phyloP scores from a whole-genome alignment of 2,113 vertebrate genomes.

The Chrysochloris asiatica region DNA sequence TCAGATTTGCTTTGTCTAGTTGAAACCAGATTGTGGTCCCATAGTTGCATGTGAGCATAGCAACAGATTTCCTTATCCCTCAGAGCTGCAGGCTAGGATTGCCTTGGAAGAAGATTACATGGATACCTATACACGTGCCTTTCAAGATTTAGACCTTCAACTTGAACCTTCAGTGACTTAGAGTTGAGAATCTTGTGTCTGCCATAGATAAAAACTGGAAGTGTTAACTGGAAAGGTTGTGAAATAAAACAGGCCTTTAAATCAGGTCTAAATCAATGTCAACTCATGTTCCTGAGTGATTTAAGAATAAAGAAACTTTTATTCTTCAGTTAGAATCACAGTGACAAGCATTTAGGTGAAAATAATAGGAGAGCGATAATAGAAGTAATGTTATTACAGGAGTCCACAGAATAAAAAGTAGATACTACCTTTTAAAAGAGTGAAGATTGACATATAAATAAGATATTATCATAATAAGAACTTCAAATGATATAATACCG shows the following conservation, averaged over 20 bases:
- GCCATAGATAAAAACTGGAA: background rate
- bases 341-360: slow-evolving; percentile 15
- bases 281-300: background rate
- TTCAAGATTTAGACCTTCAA: background rate
- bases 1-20: slow-evolving; percentile 10
- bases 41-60: background rate
- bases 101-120: background rate
- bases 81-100: background rate
- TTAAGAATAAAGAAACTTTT: slow-evolving; percentile 3
- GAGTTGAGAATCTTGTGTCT: background rate
- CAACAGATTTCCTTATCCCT: background rate
- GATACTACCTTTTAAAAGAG: background rate
- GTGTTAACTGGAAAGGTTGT: background rate
- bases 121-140: background rate
- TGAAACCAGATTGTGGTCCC: background rate
- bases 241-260: slow-evolving; percentile 36
- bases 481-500: background rate
- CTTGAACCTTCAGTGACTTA: background rate
- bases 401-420: slow-evolving; percentile 5
- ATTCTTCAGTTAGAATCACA: background rate
- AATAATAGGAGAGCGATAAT: background rate
- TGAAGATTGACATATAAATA: background rate
- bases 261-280: slow-evolving; percentile 4
- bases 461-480: background rate
- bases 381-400: background rate